Evolutionary conservation across 1,140 invertebrate species (phyloP).

Genomic region (Thalassaphorura encarpata): DNA sequence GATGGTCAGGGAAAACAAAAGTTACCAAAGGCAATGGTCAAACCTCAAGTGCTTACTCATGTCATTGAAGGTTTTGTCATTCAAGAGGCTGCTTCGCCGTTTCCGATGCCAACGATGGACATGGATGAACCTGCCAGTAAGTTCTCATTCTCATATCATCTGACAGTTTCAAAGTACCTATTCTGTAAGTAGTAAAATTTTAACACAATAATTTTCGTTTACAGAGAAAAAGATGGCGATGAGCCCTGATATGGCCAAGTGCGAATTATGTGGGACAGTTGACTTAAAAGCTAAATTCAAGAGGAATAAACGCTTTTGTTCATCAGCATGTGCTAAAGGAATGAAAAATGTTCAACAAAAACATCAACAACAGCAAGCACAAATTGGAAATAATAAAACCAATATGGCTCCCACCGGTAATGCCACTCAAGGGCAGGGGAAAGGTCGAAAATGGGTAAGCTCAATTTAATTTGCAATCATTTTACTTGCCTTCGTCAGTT

Average conservation of each 20-base stretch:
- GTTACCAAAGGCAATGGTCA: slow-evolving; percentile 77
- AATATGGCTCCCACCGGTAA: no score
- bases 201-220: slow-evolving; percentile 9
- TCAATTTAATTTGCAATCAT: no score
- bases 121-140: slow-evolving; percentile 63
- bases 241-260: slow-evolving; percentile 51
- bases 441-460: slow-evolving; percentile 35
- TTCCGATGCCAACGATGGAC: slow-evolving; percentile 43
- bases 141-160: slow-evolving; percentile 27
- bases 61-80: slow-evolving; percentile 96
- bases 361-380: background rate
- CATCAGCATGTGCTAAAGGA: slow-evolving; percentile 59
- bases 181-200: slow-evolving; percentile 1
- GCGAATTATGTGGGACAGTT: slow-evolving; percentile 66
- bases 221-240: slow-evolving; percentile 43
- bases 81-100: slow-evolving; percentile 58
- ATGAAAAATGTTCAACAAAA: slow-evolving; percentile 33
- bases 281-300: slow-evolving; percentile 60
- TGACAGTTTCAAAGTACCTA: background rate
- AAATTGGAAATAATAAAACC: background rate
- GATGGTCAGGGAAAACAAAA: slow-evolving; percentile 44
- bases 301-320: slow-evolving; percentile 68
- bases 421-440: slow-evolving; percentile 31
- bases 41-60: slow-evolving; percentile 90
- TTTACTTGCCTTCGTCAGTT: no score